Evolutionary conservation across 2,888 invertebrate genomes (phyloP).

Genomic region (Drosophila koepferae): DNA sequence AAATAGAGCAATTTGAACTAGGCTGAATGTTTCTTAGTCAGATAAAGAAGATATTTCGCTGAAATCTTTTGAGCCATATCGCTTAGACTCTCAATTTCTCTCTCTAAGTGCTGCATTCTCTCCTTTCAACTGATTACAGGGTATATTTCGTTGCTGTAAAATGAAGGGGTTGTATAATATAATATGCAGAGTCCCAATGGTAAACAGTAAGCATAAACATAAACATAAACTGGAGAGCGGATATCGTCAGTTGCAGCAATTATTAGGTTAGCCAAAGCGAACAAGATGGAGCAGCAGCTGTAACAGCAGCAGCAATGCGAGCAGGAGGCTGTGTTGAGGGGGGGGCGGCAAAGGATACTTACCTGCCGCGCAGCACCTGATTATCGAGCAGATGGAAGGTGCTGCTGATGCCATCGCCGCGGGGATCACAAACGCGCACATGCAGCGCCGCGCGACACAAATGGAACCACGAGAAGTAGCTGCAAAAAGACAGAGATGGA

Average conservation of each 20-base stretch:
- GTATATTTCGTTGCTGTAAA: neutral
- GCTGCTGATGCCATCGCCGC: slow-evolving; percentile 88
- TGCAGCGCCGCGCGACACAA: slow-evolving; percentile 87
- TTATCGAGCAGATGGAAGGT: slow-evolving; percentile 87
- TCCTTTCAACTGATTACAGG: neutral
- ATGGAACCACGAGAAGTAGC: slow-evolving; percentile 87
- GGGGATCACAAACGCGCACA: slow-evolving; percentile 87
- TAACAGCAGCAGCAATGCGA: neutral
- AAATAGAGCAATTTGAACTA: neutral
- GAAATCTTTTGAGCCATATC: neutral
- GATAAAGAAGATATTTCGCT: neutral
- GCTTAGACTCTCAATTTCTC: too few species aligned
- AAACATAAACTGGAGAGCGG: slow-evolving; percentile 12
- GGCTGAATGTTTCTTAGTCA: neutral
- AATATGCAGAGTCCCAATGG: slow-evolving; percentile 16
- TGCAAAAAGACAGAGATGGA: slow-evolving; percentile 71
- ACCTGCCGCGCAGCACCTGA: slow-evolving; percentile 86
- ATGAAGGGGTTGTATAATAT: neutral
- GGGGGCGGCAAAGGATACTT: slow-evolving; percentile 39
- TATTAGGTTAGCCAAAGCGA: neutral
- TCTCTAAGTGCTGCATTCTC: neutral
- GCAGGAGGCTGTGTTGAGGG: neutral
- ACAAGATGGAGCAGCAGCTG: neutral
- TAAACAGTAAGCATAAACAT: slow-evolving; percentile 15
- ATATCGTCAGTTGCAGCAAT: slow-evolving; percentile 28